These are phyloP conservation scores for Schrankia costaestrigalis DNA, from an alignment of 2,888 invertebrate genomes.

Conservation along the genomic window DNA sequence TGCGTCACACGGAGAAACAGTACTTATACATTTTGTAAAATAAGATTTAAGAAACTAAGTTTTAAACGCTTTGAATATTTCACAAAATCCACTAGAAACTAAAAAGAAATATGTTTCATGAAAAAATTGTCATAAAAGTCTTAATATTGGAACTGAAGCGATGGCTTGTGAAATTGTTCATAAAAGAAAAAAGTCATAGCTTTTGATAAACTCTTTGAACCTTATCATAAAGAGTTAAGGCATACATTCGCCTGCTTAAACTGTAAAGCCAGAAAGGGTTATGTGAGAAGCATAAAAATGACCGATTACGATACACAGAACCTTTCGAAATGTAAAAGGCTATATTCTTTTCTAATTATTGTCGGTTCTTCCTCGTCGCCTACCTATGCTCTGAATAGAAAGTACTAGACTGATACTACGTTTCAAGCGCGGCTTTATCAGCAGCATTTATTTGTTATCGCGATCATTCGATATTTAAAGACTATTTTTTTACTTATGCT, in stretches of 20 bases:
- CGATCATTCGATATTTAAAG: no score
- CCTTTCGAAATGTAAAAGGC: slow-evolving; percentile 7
- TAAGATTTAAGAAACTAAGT: no score
- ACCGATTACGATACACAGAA: slow-evolving; percentile 6
- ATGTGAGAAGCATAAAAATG: slow-evolving; percentile 11
- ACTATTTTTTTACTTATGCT: no score
- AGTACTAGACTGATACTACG: no score
- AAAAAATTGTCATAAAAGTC: slow-evolving; percentile 9
- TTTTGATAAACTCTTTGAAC: not conserved
- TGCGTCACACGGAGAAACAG: no score
- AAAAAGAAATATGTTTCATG: slow-evolving; percentile 2
- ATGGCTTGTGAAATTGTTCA: slow-evolving; percentile 9
- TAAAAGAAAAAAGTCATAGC: slow-evolving; percentile 12
- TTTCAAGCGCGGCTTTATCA: no score
- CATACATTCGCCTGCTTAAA: slow-evolving; percentile 4
- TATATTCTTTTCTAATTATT: slow-evolving; percentile 11
- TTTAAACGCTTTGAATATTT: not conserved
- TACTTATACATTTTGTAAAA: no score
- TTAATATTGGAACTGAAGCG: slow-evolving; percentile 3
- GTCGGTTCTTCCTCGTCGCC: not conserved
- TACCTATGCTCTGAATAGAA: no score
- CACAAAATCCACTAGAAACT: not conserved
- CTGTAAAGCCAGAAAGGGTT: slow-evolving; percentile 4
- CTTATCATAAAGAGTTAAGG: slow-evolving; percentile 5
- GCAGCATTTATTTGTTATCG: no score